These are phyloP conservation scores for Actias luna DNA, from an alignment of 2,888 invertebrate species.

Conservation along the genomic window DNA sequence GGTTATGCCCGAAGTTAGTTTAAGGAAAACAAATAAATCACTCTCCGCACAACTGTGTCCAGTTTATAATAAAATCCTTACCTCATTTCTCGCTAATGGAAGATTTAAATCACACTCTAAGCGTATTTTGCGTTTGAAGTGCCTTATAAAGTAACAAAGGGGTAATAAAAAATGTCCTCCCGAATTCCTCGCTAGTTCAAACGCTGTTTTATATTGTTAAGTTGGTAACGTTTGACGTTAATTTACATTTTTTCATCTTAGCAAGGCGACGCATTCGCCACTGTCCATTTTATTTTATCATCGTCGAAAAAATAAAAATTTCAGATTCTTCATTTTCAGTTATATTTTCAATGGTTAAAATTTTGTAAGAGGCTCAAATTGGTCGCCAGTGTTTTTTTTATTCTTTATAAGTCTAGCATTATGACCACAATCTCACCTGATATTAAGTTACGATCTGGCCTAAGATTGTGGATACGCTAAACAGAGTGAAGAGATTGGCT, in stretches of 20 bases:
- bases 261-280: neutral
- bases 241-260: neutral
- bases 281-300: neutral
- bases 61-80: constrained; percentile 5
- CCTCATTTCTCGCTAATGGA: constrained; percentile 5
- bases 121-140: neutral
- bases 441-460: too few relatives aligned
- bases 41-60: neutral
- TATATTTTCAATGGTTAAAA: too few relatives aligned
- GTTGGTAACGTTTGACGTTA: neutral
- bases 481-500: too few relatives aligned
- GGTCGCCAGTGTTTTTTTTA: too few relatives aligned
- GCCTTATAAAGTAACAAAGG: neutral
- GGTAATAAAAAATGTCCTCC: neutral
- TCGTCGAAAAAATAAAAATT: too few relatives aligned
- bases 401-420: too few relatives aligned
- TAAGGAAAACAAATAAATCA: constrained; percentile 3
- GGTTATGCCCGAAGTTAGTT: neutral
- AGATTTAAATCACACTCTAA: constrained; percentile 4
- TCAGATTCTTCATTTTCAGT: too few relatives aligned
- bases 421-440: too few relatives aligned
- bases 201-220: neutral
- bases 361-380: too few relatives aligned
- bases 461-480: too few relatives aligned
- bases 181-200: neutral